Conservation (phyloP, 1,140 invertebrate species). For the Papilio machaon region DNA sequence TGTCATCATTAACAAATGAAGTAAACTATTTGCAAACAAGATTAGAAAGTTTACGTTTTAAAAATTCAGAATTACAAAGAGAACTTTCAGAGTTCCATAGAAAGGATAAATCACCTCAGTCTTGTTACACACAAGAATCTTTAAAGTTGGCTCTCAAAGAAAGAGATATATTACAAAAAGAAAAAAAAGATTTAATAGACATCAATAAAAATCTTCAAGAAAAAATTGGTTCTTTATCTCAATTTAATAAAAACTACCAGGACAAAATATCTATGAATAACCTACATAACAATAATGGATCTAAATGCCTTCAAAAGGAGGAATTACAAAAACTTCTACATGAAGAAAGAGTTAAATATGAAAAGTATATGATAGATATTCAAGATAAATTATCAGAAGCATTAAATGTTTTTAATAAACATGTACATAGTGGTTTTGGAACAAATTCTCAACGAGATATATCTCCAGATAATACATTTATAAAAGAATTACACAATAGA, state of each 20-base stretch:
- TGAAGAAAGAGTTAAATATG: constrained; percentile 79
- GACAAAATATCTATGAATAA: constrained; percentile 50
- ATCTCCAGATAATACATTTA: constrained; percentile 56
- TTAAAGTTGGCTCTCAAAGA: constrained; percentile 58
- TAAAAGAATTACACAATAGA: constrained; percentile 69
- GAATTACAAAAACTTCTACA: constrained; percentile 71
- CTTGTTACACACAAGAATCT: constrained; percentile 56
- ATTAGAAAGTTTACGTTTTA: constrained; percentile 61
- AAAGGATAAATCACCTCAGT: constrained; percentile 51
- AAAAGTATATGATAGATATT: constrained; percentile 70
- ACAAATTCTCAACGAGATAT: constrained; percentile 45
- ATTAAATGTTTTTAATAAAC: constrained; percentile 66
- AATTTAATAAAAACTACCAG: constrained; percentile 56
- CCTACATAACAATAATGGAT: constrained; percentile 38
- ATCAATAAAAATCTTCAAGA: constrained; percentile 74
- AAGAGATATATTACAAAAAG: constrained; percentile 67
- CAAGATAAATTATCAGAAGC: constrained; percentile 74
- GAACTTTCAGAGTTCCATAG: constrained; percentile 50
- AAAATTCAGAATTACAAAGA: constrained; percentile 66
- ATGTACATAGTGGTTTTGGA: constrained; percentile 55
- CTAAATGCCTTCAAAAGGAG: constrained; percentile 64
- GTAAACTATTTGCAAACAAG: constrained; percentile 63
- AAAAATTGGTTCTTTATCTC: constrained; percentile 66
- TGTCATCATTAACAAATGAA: constrained; percentile 67
- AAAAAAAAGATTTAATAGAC: constrained; percentile 70